Conservation (phyloP, 2,888 invertebrate species). For the Oxyteleia sp. region DNA sequence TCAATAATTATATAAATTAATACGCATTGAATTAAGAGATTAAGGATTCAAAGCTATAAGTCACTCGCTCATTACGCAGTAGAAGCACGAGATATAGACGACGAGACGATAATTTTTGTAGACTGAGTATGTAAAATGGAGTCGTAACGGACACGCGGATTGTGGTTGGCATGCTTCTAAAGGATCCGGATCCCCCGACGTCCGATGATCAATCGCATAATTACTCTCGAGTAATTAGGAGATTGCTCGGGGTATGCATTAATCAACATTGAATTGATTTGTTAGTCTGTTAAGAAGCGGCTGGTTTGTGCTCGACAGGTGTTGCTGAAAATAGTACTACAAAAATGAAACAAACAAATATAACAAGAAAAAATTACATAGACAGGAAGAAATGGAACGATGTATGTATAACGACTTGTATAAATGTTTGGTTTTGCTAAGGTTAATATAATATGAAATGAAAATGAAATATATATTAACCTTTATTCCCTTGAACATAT, state of each 20-base stretch:
- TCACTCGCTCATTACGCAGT: conserved; percentile 19
- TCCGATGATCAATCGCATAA: conserved; percentile 80
- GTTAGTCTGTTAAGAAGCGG: conserved; percentile 77
- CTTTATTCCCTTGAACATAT: no score
- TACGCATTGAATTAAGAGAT: neutral
- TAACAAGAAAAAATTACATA: conserved; percentile 39
- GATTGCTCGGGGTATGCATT: conserved; percentile 81
- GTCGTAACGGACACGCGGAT: conserved; percentile 52
- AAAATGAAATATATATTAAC: no score
- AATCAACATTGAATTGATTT: conserved; percentile 85
- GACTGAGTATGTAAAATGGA: conserved; percentile 54
- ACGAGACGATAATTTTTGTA: conserved; percentile 49
- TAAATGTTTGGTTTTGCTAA: no score
- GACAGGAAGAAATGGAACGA: conserved; percentile 39
- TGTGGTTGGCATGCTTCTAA: conserved; percentile 66
- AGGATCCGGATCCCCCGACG: conserved; percentile 76
- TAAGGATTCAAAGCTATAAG: conserved; percentile 12
- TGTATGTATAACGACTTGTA: no score
- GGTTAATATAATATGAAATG: no score
- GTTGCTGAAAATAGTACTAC: conserved; percentile 69
- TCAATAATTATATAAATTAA: neutral
- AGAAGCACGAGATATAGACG: conserved; percentile 12
- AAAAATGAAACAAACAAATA: conserved; percentile 60
- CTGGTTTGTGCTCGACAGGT: conserved; percentile 75
- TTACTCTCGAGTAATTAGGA: conserved; percentile 82